phyloP scores from a whole-genome alignment of 1,140 invertebrate species.

The Drosophila guanche region DNA sequence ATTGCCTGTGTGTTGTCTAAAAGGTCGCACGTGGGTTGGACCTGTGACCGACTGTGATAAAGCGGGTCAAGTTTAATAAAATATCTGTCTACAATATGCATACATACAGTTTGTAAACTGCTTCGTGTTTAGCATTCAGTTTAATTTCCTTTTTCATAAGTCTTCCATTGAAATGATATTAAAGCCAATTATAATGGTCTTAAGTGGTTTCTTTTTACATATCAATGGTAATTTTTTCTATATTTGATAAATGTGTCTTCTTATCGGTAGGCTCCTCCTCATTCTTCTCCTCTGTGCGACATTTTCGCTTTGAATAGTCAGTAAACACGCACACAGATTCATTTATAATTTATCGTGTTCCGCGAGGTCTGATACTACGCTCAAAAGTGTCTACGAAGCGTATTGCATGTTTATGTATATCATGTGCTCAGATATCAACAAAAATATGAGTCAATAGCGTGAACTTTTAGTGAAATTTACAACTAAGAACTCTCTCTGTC shows the following conservation, averaged over 20 bases:
- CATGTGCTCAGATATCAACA: constrained; percentile 3
- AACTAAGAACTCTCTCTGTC: no score
- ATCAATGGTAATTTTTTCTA: not conserved
- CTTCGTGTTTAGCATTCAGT: no score
- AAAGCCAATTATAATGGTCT: no score
- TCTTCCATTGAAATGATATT: no score
- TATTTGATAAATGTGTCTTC: constrained; percentile 8
- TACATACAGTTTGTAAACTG: no score
- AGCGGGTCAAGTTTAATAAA: constrained; percentile 22
- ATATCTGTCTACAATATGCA: no score
- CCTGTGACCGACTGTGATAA: constrained; percentile 7
- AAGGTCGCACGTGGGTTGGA: constrained; percentile 40
- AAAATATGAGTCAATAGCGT: constrained; percentile 14
- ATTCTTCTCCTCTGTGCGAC: not conserved
- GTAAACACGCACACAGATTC: not conserved
- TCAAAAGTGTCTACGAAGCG: constrained; percentile 2
- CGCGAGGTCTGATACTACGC: not conserved
- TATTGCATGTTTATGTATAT: constrained; percentile 17
- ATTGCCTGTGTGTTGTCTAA: constrained; percentile 24
- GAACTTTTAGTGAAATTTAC: constrained; percentile 5
- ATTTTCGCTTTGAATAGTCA: constrained; percentile 10
- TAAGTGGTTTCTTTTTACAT: no score
- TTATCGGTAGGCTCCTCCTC: constrained; percentile 8
- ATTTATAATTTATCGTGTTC: constrained; percentile 5
- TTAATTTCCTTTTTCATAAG: no score